Percentiles rank a stretch among this genome's conserved stretches.
phyloP scores from a whole-genome alignment of 1,140 invertebrate species.

The Aethina tumida region DNA sequence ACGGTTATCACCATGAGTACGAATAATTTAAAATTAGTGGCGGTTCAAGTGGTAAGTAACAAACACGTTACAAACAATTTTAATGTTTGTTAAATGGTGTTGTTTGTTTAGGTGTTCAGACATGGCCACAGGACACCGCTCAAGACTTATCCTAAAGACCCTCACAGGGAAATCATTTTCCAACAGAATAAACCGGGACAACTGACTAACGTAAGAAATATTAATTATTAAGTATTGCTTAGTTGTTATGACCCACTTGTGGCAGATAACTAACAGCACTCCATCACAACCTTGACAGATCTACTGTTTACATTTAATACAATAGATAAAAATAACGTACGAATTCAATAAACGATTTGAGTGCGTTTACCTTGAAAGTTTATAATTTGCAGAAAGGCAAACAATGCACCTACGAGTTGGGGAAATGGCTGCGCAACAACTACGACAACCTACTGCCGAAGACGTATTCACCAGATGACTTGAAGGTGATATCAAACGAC shows the following conservation, averaged over 20 bases:
- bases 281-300: too few species aligned
- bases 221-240: neutral
- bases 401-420: conserved; percentile 48
- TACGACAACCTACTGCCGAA: conserved; percentile 47
- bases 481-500: conserved; percentile 22
- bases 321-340: too few species aligned
- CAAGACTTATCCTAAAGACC: conserved; percentile 16
- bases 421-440: conserved; percentile 45
- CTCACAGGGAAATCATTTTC: conserved; percentile 6
- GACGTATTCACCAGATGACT: conserved; percentile 41
- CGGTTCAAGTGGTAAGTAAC: too few species aligned
- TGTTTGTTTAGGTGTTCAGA: conserved; percentile 19
- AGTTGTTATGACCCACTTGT: too few species aligned
- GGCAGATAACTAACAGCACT: too few species aligned
- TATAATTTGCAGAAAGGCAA: conserved; percentile 50
- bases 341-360: neutral
- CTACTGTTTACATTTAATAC: too few species aligned
- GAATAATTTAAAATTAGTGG: too few species aligned
- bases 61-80: too few species aligned
- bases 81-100: too few species aligned
- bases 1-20: too few species aligned
- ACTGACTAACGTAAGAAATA: conserved; percentile 13
- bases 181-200: conserved; percentile 7
- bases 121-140: conserved; percentile 16
- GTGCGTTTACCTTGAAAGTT: neutral